Conservation (phyloP, 1,140 invertebrate genomes). For the Lerema accius region DNA sequence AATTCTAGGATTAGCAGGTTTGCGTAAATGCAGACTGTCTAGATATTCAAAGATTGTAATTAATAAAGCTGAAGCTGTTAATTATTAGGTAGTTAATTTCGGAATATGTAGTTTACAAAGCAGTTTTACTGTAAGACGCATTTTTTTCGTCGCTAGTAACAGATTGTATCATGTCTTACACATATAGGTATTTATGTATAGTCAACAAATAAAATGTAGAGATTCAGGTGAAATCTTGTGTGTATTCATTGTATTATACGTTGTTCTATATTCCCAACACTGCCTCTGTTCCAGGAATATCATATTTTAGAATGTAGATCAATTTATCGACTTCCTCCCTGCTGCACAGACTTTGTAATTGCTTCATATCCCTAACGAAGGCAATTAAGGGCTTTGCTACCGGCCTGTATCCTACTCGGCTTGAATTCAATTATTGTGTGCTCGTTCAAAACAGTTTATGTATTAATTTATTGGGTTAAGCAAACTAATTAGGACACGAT, state of each 20-base stretch:
- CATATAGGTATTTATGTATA: too few relatives aligned
- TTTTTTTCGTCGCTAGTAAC: too few relatives aligned
- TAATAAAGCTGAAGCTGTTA: too few relatives aligned
- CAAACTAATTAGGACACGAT: too few relatives aligned
- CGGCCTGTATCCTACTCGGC: constrained; percentile 48
- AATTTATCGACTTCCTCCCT: constrained; percentile 32
- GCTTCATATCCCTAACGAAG: constrained; percentile 43
- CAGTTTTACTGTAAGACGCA: too few relatives aligned
- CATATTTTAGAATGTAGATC: constrained; percentile 18
- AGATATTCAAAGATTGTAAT: too few relatives aligned
- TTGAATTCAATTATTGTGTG: constrained; percentile 55
- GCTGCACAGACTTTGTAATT: constrained; percentile 39
- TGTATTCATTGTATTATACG: not conserved
- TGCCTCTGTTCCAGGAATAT: not conserved
- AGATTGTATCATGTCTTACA: too few relatives aligned
- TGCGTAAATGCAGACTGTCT: too few relatives aligned
- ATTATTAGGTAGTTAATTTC: too few relatives aligned
- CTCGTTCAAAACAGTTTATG: constrained; percentile 54
- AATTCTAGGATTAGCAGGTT: too few relatives aligned
- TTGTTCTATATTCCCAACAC: not conserved
- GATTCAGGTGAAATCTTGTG: too few relatives aligned
- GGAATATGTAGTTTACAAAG: too few relatives aligned
- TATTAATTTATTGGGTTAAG: constrained; percentile 35
- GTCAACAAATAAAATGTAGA: not conserved
- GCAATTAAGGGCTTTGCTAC: constrained; percentile 44